Conservation (phyloP, 2,113 vertebrate species). For the Trinectes maculatus region DNA sequence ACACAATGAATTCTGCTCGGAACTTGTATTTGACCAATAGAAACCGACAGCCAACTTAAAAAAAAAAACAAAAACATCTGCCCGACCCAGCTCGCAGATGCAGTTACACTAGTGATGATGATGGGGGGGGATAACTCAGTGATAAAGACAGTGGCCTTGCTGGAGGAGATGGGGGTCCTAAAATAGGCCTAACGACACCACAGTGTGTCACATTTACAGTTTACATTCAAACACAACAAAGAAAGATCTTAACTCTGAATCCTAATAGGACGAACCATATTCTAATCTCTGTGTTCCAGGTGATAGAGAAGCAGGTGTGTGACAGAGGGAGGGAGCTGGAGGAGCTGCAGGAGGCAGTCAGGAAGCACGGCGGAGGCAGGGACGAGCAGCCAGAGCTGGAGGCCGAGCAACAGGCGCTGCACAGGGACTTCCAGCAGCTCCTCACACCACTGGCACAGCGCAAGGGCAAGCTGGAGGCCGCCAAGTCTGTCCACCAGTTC, state of each 20-base stretch:
- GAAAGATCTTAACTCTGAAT: background rate
- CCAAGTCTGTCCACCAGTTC: slow-evolving; percentile 89
- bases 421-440: slow-evolving; percentile 86
- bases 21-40: too few relatives aligned
- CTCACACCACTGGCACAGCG: slow-evolving; percentile 86
- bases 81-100: too few relatives aligned
- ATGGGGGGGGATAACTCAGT: too few relatives aligned
- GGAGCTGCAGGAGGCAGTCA: slow-evolving; percentile 84
- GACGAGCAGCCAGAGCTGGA: slow-evolving; percentile 81
- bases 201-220: too few relatives aligned
- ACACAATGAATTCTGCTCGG: too few relatives aligned
- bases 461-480: slow-evolving; percentile 86
- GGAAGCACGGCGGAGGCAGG: slow-evolving; percentile 64
- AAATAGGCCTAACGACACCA: too few relatives aligned
- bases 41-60: too few relatives aligned
- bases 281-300: slow-evolving; percentile 68
- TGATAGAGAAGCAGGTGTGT: slow-evolving; percentile 91
- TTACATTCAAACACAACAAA: slow-evolving; percentile 13
- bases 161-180: too few relatives aligned
- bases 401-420: slow-evolving; percentile 82
- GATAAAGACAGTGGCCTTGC: too few relatives aligned
- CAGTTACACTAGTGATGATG: too few relatives aligned
- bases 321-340: slow-evolving; percentile 87
- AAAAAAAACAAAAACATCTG: too few relatives aligned
- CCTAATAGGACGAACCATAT: background rate